Evolutionary conservation across 2,888 invertebrate species (phyloP).

Genomic region (Lordiphosa andalusiaca): DNA sequence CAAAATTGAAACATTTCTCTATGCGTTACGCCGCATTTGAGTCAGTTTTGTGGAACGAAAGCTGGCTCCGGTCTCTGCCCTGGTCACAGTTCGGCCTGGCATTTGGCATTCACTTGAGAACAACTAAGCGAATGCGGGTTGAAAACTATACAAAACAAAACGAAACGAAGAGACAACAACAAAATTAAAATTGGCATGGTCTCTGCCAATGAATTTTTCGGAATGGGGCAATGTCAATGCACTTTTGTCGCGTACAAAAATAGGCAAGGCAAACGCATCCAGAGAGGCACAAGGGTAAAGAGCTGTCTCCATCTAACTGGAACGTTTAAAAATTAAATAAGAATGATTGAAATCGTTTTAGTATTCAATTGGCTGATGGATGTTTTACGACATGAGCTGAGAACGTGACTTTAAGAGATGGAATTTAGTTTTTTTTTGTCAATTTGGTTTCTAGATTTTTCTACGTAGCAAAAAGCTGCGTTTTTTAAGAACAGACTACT

Average conservation of each 20-base stretch:
- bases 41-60: slow-evolving; percentile 43
- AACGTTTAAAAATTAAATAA: slow-evolving; percentile 13
- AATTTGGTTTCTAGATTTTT: too few relatives aligned
- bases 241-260: slow-evolving; percentile 53
- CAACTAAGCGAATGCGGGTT: slow-evolving; percentile 48
- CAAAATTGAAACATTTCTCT: slow-evolving; percentile 52
- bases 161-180: slow-evolving; percentile 19
- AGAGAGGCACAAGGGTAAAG: slow-evolving; percentile 1
- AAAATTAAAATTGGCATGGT: slow-evolving; percentile 57
- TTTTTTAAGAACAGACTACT: too few relatives aligned
- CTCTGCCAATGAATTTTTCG: slow-evolving; percentile 63
- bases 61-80: slow-evolving; percentile 21
- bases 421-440: too few relatives aligned
- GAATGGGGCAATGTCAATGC: slow-evolving; percentile 66
- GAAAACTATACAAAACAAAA: slow-evolving; percentile 19
- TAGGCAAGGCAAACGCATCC: slow-evolving; percentile 22
- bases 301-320: slow-evolving; percentile 1
- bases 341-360: background rate
- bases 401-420: too few relatives aligned
- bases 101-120: slow-evolving; percentile 53
- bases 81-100: slow-evolving; percentile 27
- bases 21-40: slow-evolving; percentile 67
- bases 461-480: too few relatives aligned
- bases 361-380: slow-evolving; percentile 1
- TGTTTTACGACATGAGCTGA: too few relatives aligned